Base-by-base conservation (phyloP, 2,797 vertebrate species). In the Gambelia wislizenii region DNA sequence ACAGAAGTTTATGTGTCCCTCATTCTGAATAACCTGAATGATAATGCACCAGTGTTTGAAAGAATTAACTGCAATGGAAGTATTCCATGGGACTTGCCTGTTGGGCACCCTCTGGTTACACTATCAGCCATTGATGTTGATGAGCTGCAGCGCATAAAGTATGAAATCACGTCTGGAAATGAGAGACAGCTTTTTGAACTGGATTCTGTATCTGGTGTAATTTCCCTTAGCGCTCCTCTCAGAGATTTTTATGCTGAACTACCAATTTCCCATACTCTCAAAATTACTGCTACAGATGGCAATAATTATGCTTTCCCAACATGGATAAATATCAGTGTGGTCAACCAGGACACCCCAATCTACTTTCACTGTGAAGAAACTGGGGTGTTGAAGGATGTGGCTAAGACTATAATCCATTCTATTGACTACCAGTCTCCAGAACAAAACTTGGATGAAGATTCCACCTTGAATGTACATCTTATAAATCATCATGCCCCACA, bases 61-160 rank as follows among this genome's bases (percentile, higher is more conserved):
- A 98, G 97, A 78, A 97, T 98, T 47, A 98, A 97, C 86, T 99
- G 99, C 95, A 99, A 98, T 20, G 97, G 97, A 88, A 98, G 98
- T 4, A 95, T 99, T 59, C 98, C 97, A 5, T 92, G 92, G 83
- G 98, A 98, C 91, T 96, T 98, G 64, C 95, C 97, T 0, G 94
- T 98, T 1, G 98, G 98, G 6, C 94, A 92, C 4, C 95, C 95
- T 0, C 92, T 99, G 30, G 97, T 92, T 75, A 96, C 97, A 0
- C 95, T 99, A 92, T 98, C 98, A 25, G 99, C 99, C 39, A 97
- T 99, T 0, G 99, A 99, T 91, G 94, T 98, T 18, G 99, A 99
- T 76, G 99, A 99, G 93, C 97, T 99, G 82, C 98, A 98, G 96
- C 98, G 97, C 93, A 96, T 99, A 84, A 97, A 87, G 86, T 99